A percentile compares a stretch with the other conserved stretches of the same genome.
phyloP scores from a whole-genome alignment of 2,113 vertebrate genomes.

The Acinonyx jubatus region DNA sequence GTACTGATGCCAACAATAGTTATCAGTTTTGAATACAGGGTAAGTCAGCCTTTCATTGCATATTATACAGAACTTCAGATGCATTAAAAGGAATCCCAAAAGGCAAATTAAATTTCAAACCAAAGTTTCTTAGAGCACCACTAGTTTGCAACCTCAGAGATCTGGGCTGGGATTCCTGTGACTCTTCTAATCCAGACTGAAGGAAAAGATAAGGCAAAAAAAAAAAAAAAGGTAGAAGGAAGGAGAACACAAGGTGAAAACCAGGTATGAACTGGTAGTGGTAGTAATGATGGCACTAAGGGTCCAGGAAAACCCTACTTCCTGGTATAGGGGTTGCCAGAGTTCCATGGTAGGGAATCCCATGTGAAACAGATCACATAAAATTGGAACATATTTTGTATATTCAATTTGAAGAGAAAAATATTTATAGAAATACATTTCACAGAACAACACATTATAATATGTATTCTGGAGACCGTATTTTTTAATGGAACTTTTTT shows the following conservation, averaged over 20 bases:
- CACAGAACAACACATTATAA: background rate
- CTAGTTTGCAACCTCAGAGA: background rate
- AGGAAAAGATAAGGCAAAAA: background rate
- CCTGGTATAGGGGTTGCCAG: background rate
- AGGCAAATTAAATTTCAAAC: conserved; percentile 22
- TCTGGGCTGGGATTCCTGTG: background rate
- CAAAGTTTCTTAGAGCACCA: conserved; percentile 23
- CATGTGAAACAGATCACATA: background rate
- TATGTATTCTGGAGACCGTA: background rate
- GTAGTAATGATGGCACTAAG: background rate
- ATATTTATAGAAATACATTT: background rate
- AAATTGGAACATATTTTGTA: background rate
- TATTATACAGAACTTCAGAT: conserved; percentile 7
- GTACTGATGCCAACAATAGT: background rate
- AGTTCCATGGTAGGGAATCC: background rate
- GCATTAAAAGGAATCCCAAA: background rate
- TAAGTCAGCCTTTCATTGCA: background rate
- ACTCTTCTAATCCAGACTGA: background rate
- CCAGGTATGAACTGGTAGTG: background rate
- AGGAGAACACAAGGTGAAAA: background rate
- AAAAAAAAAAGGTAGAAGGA: background rate
- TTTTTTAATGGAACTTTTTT: background rate
- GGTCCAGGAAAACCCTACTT: background rate
- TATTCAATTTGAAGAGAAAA: conserved; percentile 9
- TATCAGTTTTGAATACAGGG: conserved; percentile 19